phyloP scores from a whole-genome alignment of 1,140 invertebrate species.

The Kradibia gibbosae region DNA sequence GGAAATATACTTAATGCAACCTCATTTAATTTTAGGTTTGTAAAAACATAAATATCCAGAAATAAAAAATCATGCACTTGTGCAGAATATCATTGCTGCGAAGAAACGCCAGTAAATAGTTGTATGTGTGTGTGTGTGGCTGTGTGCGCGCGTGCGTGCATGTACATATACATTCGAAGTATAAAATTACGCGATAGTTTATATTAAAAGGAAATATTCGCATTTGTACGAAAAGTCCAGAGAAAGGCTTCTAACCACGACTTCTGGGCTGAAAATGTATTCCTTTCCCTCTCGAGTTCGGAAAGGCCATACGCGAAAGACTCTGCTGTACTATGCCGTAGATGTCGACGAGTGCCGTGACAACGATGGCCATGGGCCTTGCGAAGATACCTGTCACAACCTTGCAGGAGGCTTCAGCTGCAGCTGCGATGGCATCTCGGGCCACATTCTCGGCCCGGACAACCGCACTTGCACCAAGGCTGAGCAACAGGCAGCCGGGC shows the following conservation, averaged over 20 bases:
- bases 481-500: constrained; percentile 60
- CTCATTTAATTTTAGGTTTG: too few relatives aligned
- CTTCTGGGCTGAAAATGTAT: too few relatives aligned
- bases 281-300: too few relatives aligned
- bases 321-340: constrained; percentile 41
- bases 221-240: background rate
- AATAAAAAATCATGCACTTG: too few relatives aligned
- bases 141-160: too few relatives aligned
- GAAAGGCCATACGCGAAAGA: background rate
- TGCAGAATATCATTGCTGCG: too few relatives aligned
- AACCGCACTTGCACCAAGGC: constrained; percentile 74
- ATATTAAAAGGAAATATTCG: background rate
- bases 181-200: too few relatives aligned
- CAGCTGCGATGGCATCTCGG: constrained; percentile 74
- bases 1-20: too few relatives aligned
- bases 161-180: too few relatives aligned
- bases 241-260: background rate
- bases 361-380: constrained; percentile 79
- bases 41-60: too few relatives aligned
- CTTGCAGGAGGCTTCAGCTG: constrained; percentile 77
- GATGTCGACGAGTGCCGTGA: constrained; percentile 78
- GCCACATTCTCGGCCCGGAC: constrained; percentile 75
- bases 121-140: too few relatives aligned
- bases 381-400: constrained; percentile 80
- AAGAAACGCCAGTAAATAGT: too few relatives aligned